Evolutionary conservation across 2,797 vertebrate genomes (phyloP).

Genomic region (Lutjanus campechanus): DNA sequence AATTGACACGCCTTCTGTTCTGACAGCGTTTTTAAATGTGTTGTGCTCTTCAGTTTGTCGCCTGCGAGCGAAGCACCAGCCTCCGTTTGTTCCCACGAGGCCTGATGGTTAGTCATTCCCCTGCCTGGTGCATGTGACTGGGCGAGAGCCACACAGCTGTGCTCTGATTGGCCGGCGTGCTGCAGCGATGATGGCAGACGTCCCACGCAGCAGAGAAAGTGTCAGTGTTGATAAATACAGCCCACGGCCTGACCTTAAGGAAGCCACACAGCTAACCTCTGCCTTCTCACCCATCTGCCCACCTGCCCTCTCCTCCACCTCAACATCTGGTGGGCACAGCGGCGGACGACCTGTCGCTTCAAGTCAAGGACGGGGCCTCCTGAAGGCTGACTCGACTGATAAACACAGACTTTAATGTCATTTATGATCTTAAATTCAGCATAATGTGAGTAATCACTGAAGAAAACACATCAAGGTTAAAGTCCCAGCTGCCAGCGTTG

Average conservation of each 20-base stretch:
- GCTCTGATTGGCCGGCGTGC: conserved; percentile 48
- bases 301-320: conserved; percentile 37
- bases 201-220: conserved; percentile 58
- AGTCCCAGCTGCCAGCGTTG: conserved; percentile 31
- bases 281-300: conserved; percentile 45
- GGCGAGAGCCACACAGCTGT: conserved; percentile 17
- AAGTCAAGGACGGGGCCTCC: conserved; percentile 40
- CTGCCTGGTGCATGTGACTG: conserved; percentile 37
- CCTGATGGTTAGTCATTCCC: conserved; percentile 33
- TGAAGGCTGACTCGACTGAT: conserved; percentile 13
- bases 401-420: neutral
- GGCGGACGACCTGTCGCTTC: conserved; percentile 12
- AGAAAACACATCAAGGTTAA: conserved; percentile 2
- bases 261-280: conserved; percentile 38
- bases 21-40: conserved; percentile 23
- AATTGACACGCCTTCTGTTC: conserved; percentile 17
- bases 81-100: conserved; percentile 16
- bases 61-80: conserved; percentile 19
- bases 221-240: conserved; percentile 66
- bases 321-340: conserved; percentile 58
- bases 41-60: neutral
- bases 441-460: conserved; percentile 1
- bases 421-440: conserved; percentile 6
- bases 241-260: conserved; percentile 65
- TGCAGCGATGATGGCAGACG: conserved; percentile 22